A percentile compares a stretch with the other conserved stretches of the same genome.
Evolutionary conservation across 2,797 vertebrate species (phyloP).

Genomic region (Sebastes miniatus): DNA sequence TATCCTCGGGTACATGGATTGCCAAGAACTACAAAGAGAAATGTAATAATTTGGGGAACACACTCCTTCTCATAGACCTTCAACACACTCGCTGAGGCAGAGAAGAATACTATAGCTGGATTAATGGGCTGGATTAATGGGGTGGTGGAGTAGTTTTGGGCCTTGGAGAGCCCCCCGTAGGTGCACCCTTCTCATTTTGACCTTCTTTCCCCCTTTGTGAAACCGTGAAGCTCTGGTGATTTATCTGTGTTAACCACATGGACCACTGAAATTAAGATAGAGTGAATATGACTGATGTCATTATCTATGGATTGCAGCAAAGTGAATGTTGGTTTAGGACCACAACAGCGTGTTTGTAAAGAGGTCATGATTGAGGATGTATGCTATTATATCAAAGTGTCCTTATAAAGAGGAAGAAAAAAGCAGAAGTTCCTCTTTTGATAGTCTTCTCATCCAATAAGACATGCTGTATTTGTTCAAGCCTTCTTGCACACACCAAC

Average conservation of each 20-base stretch:
- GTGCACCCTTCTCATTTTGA: conserved; percentile 35
- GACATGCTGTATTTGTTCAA: conserved; percentile 58
- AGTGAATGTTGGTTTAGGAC: conserved; percentile 38
- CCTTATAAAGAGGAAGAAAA: conserved; percentile 43
- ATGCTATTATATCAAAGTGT: conserved; percentile 23
- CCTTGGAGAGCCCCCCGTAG: conserved; percentile 28
- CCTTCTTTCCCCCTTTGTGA: conserved; percentile 38
- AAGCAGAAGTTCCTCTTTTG: conserved; percentile 34
- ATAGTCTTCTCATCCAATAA: conserved; percentile 50
- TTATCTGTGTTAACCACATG: conserved; percentile 72
- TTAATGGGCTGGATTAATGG: conserved; percentile 13
- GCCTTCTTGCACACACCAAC: conserved; percentile 21
- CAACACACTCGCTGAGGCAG: conserved; percentile 43
- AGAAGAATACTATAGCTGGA: conserved; percentile 41
- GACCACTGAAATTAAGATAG: conserved; percentile 42
- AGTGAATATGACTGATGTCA: conserved; percentile 59
- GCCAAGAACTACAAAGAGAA: conserved; percentile 54
- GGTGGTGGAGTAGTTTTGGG: conserved; percentile 22
- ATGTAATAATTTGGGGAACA: conserved; percentile 60
- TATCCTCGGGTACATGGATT: conserved; percentile 60
- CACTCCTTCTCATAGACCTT: conserved; percentile 34
- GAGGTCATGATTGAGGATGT: conserved; percentile 35
- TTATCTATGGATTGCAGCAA: conserved; percentile 57
- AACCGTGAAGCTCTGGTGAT: conserved; percentile 33
- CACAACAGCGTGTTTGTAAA: conserved; percentile 35